phyloP scores from a whole-genome alignment of 2,888 invertebrate species.

The Xylota sylvarum region DNA sequence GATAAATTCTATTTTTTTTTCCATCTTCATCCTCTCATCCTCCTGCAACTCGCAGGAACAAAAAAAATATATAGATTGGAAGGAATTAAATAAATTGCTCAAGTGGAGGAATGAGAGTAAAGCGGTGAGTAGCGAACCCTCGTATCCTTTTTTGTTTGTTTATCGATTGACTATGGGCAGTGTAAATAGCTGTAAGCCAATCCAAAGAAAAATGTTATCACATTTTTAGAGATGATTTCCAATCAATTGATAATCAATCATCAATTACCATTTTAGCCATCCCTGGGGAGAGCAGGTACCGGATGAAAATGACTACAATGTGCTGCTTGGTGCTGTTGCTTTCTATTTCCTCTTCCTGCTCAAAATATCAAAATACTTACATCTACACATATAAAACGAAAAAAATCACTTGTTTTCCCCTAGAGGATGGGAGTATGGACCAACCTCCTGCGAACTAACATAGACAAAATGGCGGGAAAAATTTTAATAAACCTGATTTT shows the following conservation, averaged over 20 bases:
- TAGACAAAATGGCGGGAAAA: constrained; percentile 12
- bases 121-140: not conserved
- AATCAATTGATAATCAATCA: constrained; percentile 82
- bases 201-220: constrained; percentile 47
- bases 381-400: not conserved
- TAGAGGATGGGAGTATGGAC: not conserved
- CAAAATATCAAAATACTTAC: not conserved
- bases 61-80: constrained; percentile 33
- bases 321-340: too few species aligned
- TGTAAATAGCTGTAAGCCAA: constrained; percentile 24
- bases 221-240: constrained; percentile 61
- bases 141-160: not conserved
- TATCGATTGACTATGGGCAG: constrained; percentile 35
- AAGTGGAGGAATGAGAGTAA: not conserved
- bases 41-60: constrained; percentile 1
- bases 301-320: not conserved
- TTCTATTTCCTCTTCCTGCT: not conserved
- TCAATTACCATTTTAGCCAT: constrained; percentile 83
- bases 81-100: constrained; percentile 68
- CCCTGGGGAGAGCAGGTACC: constrained; percentile 29
- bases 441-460: not conserved
- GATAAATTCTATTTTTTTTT: constrained; percentile 46
- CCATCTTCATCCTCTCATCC: not conserved
- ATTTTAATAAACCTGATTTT: constrained; percentile 62
- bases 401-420: not conserved